These are phyloP conservation scores for Pelecanus crispus DNA, from an alignment of 2,113 vertebrate species.

Conservation along the genomic window DNA sequence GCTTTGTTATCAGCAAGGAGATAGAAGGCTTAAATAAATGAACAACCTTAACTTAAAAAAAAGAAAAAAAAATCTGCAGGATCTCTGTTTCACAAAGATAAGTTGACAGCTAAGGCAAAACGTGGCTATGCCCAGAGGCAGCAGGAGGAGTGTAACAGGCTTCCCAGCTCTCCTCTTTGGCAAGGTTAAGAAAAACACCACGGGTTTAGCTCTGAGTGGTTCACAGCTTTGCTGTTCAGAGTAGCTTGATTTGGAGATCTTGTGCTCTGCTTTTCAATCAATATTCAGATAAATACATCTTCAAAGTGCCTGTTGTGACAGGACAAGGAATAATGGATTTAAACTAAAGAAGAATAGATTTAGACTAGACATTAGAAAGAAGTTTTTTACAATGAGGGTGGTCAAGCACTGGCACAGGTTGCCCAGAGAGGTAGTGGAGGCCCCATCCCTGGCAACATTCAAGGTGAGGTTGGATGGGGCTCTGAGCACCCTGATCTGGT, in stretches of 20 bases:
- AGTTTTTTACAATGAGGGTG: too few species aligned
- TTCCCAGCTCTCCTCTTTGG: not conserved
- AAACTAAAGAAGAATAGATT: too few species aligned
- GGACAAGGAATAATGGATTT: too few species aligned
- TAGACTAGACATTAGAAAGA: too few species aligned
- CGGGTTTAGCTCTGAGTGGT: not conserved
- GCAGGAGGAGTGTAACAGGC: not conserved
- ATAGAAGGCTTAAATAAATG: not conserved
- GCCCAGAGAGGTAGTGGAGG: too few species aligned
- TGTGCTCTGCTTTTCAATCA: not conserved
- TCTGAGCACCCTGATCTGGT: too few species aligned
- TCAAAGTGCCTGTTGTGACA: too few species aligned
- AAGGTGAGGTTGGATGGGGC: too few species aligned
- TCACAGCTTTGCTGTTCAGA: not conserved
- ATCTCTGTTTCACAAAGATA: conserved; percentile 12
- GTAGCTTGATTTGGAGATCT: not conserved
- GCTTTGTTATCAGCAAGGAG: not conserved
- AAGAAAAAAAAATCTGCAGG: not conserved
- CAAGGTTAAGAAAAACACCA: conserved; percentile 1
- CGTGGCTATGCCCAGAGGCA: not conserved
- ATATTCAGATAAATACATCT: conserved; percentile 21
- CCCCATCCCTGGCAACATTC: too few species aligned
- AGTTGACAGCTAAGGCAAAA: not conserved
- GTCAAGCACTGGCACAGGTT: too few species aligned
- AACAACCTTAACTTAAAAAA: not conserved